These are phyloP conservation scores for Kryphioiulus occultus DNA, from an alignment of 2,888 invertebrate species.

Conservation along the genomic window DNA sequence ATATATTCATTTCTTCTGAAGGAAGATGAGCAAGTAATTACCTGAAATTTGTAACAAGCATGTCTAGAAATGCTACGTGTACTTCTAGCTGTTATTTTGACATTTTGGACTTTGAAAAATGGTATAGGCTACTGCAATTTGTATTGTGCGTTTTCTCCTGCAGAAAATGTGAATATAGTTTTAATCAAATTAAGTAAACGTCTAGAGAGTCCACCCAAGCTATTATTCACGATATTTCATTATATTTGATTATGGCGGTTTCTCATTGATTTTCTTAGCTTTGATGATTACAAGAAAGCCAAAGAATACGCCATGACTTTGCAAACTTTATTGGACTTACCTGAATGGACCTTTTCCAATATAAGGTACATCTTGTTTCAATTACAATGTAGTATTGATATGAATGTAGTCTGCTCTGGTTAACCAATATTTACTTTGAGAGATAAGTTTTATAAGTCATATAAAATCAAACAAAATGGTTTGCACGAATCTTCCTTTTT, in stretches of 20 bases:
- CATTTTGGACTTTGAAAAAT: too few relatives aligned
- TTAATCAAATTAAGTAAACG: too few relatives aligned
- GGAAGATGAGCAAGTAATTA: too few relatives aligned
- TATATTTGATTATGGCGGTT: conserved; percentile 50
- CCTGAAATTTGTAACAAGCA: too few relatives aligned
- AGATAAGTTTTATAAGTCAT: not conserved
- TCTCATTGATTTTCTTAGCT: conserved; percentile 61
- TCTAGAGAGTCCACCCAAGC: too few relatives aligned
- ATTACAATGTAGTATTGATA: not conserved
- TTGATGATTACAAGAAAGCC: conserved; percentile 69
- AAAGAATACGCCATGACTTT: conserved; percentile 74
- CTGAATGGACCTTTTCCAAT: conserved; percentile 70
- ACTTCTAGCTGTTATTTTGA: too few relatives aligned
- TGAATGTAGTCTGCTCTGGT: not conserved
- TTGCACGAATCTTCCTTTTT: not conserved
- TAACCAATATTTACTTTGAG: not conserved
- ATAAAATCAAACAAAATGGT: not conserved
- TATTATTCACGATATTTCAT: too few relatives aligned
- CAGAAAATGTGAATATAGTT: too few relatives aligned
- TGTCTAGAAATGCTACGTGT: too few relatives aligned
- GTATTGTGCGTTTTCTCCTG: too few relatives aligned
- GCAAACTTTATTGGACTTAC: conserved; percentile 74
- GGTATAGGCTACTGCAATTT: too few relatives aligned
- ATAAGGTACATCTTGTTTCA: conserved; percentile 66
- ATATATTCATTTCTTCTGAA: too few relatives aligned